Evolutionary conservation across 2,888 invertebrate genomes (phyloP).

Genomic region (Heliconius cydno): DNA sequence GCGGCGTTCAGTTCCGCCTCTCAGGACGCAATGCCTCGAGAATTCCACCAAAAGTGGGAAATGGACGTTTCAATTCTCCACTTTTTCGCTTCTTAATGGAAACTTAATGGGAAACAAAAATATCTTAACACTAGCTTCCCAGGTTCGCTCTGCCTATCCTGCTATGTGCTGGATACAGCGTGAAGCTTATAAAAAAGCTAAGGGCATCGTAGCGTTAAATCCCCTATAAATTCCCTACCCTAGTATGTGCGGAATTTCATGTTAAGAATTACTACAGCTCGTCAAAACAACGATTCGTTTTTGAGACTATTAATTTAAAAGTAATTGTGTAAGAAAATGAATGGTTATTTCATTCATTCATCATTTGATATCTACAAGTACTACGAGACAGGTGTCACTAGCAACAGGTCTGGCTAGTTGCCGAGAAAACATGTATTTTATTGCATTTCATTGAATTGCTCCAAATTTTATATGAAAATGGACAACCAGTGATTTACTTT

Average conservation of each 20-base stretch:
- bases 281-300: neutral
- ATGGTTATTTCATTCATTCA: slow-evolving; percentile 8
- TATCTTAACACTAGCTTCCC: no score
- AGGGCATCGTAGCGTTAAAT: no score
- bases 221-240: neutral
- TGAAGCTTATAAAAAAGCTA: no score
- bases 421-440: slow-evolving; percentile 15
- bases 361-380: slow-evolving; percentile 15
- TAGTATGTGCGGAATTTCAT: neutral
- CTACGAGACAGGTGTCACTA: slow-evolving; percentile 30
- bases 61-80: no score
- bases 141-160: no score
- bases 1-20: no score
- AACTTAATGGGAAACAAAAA: no score
- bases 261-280: neutral
- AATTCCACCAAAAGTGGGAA: no score
- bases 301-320: neutral
- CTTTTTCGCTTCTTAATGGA: no score
- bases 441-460: slow-evolving; percentile 3
- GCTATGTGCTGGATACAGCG: no score
- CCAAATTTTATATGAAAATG: neutral
- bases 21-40: no score
- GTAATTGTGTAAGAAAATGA: neutral
- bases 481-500: neutral
- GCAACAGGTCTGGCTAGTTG: slow-evolving; percentile 34